Conservation (phyloP, 53 echinoderm and acorn worm species). For the Hippasteria phrygiana region DNA sequence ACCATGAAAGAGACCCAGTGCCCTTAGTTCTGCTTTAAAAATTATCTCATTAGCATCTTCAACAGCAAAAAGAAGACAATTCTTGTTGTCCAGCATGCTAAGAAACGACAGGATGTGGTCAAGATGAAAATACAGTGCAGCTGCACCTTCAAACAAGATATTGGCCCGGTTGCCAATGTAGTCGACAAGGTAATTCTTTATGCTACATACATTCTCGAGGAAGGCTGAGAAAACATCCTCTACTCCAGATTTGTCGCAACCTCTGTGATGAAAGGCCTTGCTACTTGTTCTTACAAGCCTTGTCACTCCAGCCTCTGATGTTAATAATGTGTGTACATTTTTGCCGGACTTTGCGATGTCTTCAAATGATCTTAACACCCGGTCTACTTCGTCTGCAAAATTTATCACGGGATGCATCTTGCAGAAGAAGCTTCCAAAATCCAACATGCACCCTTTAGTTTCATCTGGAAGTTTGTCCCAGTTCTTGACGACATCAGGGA, state of each 20-base stretch:
- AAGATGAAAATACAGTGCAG: conserved; percentile 38
- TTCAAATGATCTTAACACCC: conserved; percentile 62
- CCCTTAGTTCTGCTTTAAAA: conserved; percentile 56
- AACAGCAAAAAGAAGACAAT: conserved; percentile 46
- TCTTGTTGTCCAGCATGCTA: conserved; percentile 11
- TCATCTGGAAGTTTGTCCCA: conserved; percentile 62
- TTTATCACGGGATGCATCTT: conserved; percentile 77
- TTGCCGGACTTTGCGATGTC: conserved; percentile 59
- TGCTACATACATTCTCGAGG: conserved; percentile 17
- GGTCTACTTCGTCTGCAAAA: conserved; percentile 71
- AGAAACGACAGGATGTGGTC: conserved; percentile 52
- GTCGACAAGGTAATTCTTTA: conserved; percentile 37
- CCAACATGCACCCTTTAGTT: background rate
- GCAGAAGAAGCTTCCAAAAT: conserved; percentile 70
- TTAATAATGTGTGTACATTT: conserved; percentile 55
- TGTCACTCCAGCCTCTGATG: conserved; percentile 51
- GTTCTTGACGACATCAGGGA: conserved; percentile 66
- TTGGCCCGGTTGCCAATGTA: conserved; percentile 71
- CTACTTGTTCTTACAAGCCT: conserved; percentile 55
- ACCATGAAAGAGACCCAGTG: conserved; percentile 63
- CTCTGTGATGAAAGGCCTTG: conserved; percentile 66
- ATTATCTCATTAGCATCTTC: conserved; percentile 43
- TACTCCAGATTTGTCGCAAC: conserved; percentile 55
- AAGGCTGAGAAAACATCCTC: conserved; percentile 53
- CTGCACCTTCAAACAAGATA: conserved; percentile 68